Conservation (phyloP, 1,140 invertebrate species). For the Trichonephila inaurata region DNA sequence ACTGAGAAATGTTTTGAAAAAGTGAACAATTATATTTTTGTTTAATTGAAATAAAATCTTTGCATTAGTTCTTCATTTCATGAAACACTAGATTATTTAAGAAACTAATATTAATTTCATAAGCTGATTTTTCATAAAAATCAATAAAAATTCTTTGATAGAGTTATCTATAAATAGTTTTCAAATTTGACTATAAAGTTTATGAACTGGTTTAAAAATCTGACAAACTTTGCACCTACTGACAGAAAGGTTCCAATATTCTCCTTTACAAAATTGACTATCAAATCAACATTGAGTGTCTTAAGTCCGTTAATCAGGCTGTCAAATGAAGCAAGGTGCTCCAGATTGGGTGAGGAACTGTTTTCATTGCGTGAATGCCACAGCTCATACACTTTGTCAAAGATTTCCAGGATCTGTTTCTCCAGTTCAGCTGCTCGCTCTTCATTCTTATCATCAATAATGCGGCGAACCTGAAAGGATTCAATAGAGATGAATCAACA, state of each 20-base stretch:
- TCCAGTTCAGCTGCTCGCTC: constrained; percentile 92
- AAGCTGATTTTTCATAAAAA: too few species aligned
- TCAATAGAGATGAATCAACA: not conserved
- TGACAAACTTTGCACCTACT: constrained; percentile 81
- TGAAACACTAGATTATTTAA: too few species aligned
- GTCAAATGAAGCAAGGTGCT: constrained; percentile 85
- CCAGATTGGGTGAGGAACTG: constrained; percentile 74
- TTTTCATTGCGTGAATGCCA: constrained; percentile 88
- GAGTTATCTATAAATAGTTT: too few species aligned
- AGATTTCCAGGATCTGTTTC: constrained; percentile 93
- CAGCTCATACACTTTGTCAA: constrained; percentile 95
- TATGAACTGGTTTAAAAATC: not conserved
- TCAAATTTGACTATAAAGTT: too few species aligned
- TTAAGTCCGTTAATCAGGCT: constrained; percentile 87
- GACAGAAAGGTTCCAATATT: constrained; percentile 95
- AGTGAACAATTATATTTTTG: too few species aligned
- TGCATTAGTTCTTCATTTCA: too few species aligned
- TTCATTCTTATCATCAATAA: constrained; percentile 90
- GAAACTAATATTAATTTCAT: too few species aligned
- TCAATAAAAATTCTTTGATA: too few species aligned
- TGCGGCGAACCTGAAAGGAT: constrained; percentile 85
- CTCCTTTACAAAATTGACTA: constrained; percentile 92
- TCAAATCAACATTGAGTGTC: constrained; percentile 88
- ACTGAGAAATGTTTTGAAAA: too few species aligned
- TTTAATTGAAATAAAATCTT: too few species aligned